phyloP scores from a whole-genome alignment of 2,797 vertebrate species.

The Spinibarbus caldwelli region DNA sequence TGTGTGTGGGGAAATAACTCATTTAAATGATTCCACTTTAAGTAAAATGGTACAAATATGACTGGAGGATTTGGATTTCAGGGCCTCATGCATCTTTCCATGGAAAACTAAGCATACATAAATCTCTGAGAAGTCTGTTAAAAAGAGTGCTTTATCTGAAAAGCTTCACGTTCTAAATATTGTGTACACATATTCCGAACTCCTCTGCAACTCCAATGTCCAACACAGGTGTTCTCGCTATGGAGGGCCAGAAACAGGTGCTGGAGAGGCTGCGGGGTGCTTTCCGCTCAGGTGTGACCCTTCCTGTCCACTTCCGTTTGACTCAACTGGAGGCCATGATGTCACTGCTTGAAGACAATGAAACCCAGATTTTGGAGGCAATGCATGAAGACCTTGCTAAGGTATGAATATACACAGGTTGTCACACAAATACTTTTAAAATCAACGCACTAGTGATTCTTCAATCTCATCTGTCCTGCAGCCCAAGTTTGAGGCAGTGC shows the following conservation, averaged over 20 bases:
- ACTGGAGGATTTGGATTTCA: neutral
- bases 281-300: constrained; percentile 70
- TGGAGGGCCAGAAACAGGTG: constrained; percentile 70
- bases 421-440: no score
- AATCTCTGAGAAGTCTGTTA: neutral
- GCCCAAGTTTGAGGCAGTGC: constrained; percentile 78
- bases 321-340: constrained; percentile 71
- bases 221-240: constrained; percentile 58
- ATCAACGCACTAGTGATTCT: neutral
- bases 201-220: neutral
- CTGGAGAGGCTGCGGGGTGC: constrained; percentile 65
- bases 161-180: neutral
- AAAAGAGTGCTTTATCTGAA: neutral
- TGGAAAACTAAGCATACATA: neutral
- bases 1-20: neutral
- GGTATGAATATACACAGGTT: constrained; percentile 61
- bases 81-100: no score
- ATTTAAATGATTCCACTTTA: neutral
- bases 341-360: constrained; percentile 75
- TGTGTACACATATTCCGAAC: neutral
- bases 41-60: neutral
- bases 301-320: constrained; percentile 70
- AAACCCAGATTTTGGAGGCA: constrained; percentile 69
- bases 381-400: constrained; percentile 76
- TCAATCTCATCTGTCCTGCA: constrained; percentile 47